Evolutionary conservation across 2,888 invertebrate species (phyloP).

Genomic region (Drosophila subquinaria): DNA sequence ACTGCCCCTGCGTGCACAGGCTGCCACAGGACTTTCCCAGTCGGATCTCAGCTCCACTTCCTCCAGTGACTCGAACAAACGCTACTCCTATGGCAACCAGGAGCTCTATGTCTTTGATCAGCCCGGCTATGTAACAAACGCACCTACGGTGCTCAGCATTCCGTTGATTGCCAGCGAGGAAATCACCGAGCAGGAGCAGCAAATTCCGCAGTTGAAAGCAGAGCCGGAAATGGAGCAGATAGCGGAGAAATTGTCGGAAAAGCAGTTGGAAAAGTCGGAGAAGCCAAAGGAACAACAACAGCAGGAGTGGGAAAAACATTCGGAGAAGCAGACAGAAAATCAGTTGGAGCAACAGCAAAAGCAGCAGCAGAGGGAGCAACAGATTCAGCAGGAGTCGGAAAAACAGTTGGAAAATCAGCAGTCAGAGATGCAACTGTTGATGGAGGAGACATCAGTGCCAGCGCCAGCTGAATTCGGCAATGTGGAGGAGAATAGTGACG

Average conservation of each 20-base stretch:
- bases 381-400: neutral
- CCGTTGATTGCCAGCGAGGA: constrained; percentile 44
- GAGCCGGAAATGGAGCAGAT: neutral
- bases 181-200: constrained; percentile 33
- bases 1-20: neutral
- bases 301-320: constrained; percentile 1
- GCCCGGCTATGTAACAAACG: constrained; percentile 88
- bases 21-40: constrained; percentile 91
- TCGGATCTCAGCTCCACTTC: constrained; percentile 91
- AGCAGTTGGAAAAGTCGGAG: neutral
- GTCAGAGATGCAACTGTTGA: neutral
- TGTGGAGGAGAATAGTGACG: neutral
- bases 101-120: constrained; percentile 91
- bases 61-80: constrained; percentile 90
- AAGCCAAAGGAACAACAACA: neutral
- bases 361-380: neutral
- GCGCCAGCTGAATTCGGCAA: constrained; percentile 42
- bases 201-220: neutral
- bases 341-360: constrained; percentile 54
- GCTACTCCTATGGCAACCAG: constrained; percentile 93
- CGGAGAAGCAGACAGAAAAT: neutral
- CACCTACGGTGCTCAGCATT: constrained; percentile 54
- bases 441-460: constrained; percentile 21
- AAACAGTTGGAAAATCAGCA: neutral
- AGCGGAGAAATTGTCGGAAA: neutral